Evolutionary conservation across 2,888 invertebrate genomes (phyloP).

Genomic region (Tribolium freemani): DNA sequence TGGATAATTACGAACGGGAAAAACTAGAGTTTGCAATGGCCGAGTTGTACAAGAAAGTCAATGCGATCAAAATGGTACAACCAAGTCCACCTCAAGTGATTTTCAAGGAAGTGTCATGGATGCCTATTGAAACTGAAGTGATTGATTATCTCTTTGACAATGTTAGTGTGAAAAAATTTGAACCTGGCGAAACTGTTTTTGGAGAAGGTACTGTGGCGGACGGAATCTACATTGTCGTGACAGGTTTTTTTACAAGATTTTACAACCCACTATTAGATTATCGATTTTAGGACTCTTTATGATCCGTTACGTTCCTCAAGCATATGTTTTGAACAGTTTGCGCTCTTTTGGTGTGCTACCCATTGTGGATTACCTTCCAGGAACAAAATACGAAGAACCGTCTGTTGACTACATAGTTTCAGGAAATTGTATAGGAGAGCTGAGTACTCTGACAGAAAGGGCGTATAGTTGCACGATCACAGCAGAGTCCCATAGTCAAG

Average conservation of each 20-base stretch:
- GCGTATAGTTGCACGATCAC: conserved; percentile 72
- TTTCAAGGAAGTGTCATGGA: conserved; percentile 55
- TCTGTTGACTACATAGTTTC: conserved; percentile 73
- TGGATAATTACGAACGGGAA: not conserved
- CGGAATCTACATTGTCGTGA: conserved; percentile 67
- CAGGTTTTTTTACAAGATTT: conserved; percentile 54
- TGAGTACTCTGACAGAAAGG: conserved; percentile 72
- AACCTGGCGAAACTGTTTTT: conserved; percentile 48
- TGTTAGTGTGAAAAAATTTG: conserved; percentile 47
- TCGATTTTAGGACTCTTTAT: conserved; percentile 7
- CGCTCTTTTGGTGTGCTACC: conserved; percentile 68
- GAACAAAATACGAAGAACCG: conserved; percentile 68
- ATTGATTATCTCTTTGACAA: conserved; percentile 33
- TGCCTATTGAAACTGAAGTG: conserved; percentile 45
- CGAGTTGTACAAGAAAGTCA: not conserved
- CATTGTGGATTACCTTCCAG: conserved; percentile 71
- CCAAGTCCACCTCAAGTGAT: conserved; percentile 70
- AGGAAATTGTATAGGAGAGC: conserved; percentile 74
- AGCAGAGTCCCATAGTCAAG: conserved; percentile 74
- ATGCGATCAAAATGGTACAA: conserved; percentile 59
- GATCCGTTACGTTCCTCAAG: not conserved
- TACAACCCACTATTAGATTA: not conserved
- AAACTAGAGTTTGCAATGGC: not conserved
- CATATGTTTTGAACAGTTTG: not conserved
- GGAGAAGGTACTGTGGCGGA: conserved; percentile 60